Evolutionary conservation across 2,113 vertebrate species (phyloP).

Genomic region (Tympanuchus pallidicinctus): DNA sequence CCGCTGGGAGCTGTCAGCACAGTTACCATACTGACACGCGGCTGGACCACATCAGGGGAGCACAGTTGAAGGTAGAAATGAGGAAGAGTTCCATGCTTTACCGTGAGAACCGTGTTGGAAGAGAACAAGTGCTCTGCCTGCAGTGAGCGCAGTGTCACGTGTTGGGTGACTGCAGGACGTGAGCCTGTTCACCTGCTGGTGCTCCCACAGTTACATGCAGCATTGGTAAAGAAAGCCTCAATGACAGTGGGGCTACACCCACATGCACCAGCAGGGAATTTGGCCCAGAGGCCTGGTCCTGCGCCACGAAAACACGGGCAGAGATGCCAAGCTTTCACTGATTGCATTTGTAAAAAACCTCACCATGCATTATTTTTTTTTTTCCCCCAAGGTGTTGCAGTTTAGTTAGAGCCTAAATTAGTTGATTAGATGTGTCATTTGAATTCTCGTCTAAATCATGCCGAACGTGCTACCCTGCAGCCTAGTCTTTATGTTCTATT

Average conservation of each 20-base stretch:
- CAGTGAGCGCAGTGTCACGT: not conserved
- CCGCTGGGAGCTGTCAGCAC: not conserved
- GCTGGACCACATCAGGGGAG: not conserved
- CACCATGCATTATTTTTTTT: not conserved
- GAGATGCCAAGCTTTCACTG: not conserved
- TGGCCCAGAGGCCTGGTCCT: slow-evolving; percentile 3
- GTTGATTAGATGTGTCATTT: not conserved
- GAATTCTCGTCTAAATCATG: not conserved
- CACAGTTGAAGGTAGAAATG: not conserved
- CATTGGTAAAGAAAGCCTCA: not conserved
- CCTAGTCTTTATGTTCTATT: not conserved
- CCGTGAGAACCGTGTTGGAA: not conserved
- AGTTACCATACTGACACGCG: not conserved
- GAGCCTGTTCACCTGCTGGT: slow-evolving; percentile 57
- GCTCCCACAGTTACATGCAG: slow-evolving; percentile 39
- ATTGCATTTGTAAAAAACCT: not conserved
- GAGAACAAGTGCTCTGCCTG: not conserved
- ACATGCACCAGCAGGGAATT: not conserved
- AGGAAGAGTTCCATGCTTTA: not conserved
- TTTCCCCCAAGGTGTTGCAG: not conserved
- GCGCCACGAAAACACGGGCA: slow-evolving; percentile 7
- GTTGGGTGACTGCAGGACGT: not conserved
- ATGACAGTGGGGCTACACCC: not conserved
- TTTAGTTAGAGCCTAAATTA: not conserved
- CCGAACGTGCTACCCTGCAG: not conserved